Percentiles rank a stretch among this genome's conserved stretches.
Conservation (phyloP, 2,113 vertebrate species). For the Engystomops pustulosus region DNA sequence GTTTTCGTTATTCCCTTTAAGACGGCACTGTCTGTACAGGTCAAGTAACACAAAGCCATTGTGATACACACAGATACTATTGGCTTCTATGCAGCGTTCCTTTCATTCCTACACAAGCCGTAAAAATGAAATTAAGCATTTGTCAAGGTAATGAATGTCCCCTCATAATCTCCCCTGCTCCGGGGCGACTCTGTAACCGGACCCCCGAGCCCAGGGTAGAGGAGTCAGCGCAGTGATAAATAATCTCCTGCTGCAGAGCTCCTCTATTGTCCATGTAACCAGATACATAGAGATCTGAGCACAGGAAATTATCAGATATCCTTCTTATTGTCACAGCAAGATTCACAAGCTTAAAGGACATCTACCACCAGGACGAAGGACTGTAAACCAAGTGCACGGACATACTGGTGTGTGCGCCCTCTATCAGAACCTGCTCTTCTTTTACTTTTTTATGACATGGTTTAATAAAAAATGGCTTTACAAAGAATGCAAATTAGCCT, state of each 20-base stretch:
- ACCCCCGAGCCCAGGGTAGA: background rate
- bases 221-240: conserved; percentile 3
- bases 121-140: background rate
- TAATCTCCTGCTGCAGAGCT: background rate
- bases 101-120: too few species aligned
- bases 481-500: too few species aligned
- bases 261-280: conserved; percentile 20
- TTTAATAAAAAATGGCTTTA: too few species aligned
- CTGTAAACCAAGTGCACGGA: too few species aligned
- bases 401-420: too few species aligned
- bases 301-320: conserved; percentile 45
- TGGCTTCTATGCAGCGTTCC: too few species aligned
- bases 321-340: background rate
- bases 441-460: too few species aligned
- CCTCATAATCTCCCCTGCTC: background rate
- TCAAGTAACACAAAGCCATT: too few species aligned
- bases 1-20: too few species aligned
- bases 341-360: background rate
- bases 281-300: conserved; percentile 16
- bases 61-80: background rate
- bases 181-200: conserved; percentile 2
- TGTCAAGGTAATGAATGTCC: background rate
- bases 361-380: too few species aligned
- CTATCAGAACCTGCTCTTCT: too few species aligned
- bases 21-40: too few species aligned